phyloP scores from a whole-genome alignment of 1,140 invertebrate genomes.

The Drosophila ercepeae region DNA sequence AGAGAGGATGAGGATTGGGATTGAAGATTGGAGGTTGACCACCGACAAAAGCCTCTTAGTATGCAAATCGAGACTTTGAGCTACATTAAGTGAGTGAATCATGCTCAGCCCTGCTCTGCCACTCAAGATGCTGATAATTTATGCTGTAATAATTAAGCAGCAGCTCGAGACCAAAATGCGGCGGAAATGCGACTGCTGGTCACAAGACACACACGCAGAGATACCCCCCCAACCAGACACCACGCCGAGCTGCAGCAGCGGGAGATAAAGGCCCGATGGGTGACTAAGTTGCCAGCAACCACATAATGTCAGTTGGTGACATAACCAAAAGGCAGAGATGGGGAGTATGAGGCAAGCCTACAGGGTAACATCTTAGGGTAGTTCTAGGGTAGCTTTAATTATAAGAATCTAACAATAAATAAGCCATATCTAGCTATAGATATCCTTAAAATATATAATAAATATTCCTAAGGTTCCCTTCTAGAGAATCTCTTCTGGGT shows the following conservation, averaged over 20 bases:
- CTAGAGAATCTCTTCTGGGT: not conserved
- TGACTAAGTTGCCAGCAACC: constrained; percentile 13
- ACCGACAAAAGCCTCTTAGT: constrained; percentile 75
- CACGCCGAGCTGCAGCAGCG: constrained; percentile 33
- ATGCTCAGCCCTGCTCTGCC: constrained; percentile 45
- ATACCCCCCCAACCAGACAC: constrained; percentile 22
- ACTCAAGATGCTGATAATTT: constrained; percentile 77
- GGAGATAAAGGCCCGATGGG: constrained; percentile 4
- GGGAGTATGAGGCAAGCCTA: not conserved
- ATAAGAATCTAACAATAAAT: not conserved
- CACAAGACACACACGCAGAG: not conserved
- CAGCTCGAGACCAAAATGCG: constrained; percentile 26
- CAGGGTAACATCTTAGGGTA: not conserved
- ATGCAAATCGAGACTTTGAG: constrained; percentile 68
- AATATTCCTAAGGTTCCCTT: no score
- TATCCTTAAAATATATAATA: no score
- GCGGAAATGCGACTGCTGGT: constrained; percentile 32
- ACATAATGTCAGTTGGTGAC: constrained; percentile 45
- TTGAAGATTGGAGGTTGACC: constrained; percentile 9
- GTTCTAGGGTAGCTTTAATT: not conserved
- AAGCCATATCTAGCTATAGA: not conserved
- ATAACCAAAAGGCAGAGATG: constrained; percentile 22
- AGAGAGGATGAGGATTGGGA: not conserved
- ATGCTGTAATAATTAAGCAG: constrained; percentile 81
- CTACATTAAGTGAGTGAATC: constrained; percentile 71